These are phyloP conservation scores for Oxyruncus cristatus DNA, from an alignment of 2,113 vertebrate species.

Conservation along the genomic window DNA sequence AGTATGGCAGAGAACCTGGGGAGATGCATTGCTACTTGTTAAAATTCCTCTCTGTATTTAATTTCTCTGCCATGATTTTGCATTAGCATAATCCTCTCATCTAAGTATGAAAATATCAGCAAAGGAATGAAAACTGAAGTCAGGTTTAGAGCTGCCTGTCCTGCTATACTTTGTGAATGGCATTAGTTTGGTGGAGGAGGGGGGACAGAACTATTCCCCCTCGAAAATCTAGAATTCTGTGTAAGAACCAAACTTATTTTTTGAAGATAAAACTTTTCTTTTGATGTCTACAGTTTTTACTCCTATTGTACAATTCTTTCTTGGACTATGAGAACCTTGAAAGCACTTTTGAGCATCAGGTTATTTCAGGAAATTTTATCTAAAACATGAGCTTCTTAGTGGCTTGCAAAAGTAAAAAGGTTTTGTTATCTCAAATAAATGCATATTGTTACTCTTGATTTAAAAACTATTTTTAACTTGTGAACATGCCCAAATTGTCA, in stretches of 20 bases:
- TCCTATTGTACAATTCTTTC: neutral
- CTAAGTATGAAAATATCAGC: neutral
- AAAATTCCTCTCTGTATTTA: neutral
- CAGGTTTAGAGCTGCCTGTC: neutral
- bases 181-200: neutral
- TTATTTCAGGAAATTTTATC: neutral
- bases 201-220: fast-evolving
- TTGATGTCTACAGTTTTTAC: neutral
- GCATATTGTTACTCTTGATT: neutral
- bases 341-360: neutral
- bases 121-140: neutral
- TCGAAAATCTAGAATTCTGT: neutral
- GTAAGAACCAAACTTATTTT: neutral
- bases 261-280: neutral
- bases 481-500: neutral
- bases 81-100: neutral
- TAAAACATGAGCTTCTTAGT: neutral
- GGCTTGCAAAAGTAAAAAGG: neutral
- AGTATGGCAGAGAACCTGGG: neutral
- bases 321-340: neutral
- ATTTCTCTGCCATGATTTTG: neutral
- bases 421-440: neutral
- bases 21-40: neutral
- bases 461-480: neutral
- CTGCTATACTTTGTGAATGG: neutral